Evolutionary conservation across 2,797 vertebrate genomes (phyloP), one percentile per base, ranked within the genome.

Genomic region (Ficedula albicollis): DNA sequence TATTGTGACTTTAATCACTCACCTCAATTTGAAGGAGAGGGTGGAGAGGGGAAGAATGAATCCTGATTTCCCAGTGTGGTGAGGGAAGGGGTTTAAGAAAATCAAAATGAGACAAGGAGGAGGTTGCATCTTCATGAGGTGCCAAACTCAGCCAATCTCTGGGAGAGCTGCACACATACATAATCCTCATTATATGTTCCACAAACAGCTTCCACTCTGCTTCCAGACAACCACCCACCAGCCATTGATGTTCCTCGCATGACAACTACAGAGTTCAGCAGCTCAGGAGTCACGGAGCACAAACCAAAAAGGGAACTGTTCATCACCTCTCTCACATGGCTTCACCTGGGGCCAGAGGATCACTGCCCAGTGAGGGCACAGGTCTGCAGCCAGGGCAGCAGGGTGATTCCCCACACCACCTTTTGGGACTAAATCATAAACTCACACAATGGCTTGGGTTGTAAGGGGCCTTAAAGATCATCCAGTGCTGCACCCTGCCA

Each of bases 141-240:
- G n/a, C 44, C 36, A 48, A 69, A 38, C 70, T 59, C 78, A 82
- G 39, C 86, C 94, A 66, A 30, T 82, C 74, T 73, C 55, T 0
- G 9, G 17, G 36, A 44, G 30, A 89, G 15, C 70, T 52, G 56
- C 84, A 77, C n/a, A 20, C 30, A 67, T 60, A 39, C 25, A 49
- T 46, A 77, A 60, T 74, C 38, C 59, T 90, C 23, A 74, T 94
- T 46, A 32, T 30, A 77, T 25, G 90, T 94, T 95, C 88, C 56
- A 60, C 83, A 88, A 89, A 84, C 83, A 87, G 22, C 80, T 91
- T 93, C 70, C 67, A 84, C 77, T 44, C 48, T 1, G 9, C 48
- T 88, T 30, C 67, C 93, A 89, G 93, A 92, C 86, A 94, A 62
- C 74, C 63, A 1, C 92, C 74, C 92, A 93, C 80, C 80, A 89